A percentile compares a stretch with the other conserved stretches of the same genome.
Evolutionary conservation across 2,797 vertebrate genomes (phyloP).

Genomic region (Hydrolagus colliei): DNA sequence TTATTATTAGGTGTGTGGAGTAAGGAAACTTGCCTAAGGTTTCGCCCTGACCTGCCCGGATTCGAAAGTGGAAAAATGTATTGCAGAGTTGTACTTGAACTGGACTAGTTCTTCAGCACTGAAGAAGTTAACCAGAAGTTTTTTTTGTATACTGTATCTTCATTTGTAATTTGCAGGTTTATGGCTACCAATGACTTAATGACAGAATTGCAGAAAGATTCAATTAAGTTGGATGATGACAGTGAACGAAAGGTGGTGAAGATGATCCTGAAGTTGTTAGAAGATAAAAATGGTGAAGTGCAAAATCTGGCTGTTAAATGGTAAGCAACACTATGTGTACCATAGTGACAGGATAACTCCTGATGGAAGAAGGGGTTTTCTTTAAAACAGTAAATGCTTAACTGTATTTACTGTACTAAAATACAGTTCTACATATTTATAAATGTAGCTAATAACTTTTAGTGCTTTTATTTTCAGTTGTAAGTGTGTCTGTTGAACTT

Average conservation of each 20-base stretch:
- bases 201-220: slow-evolving; percentile 97
- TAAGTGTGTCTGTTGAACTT: slow-evolving; percentile 3
- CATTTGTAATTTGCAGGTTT: slow-evolving; percentile 62
- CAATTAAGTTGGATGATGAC: slow-evolving; percentile 97
- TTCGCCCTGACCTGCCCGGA: too few species aligned
- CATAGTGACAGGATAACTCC: too few species aligned
- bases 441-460: background rate
- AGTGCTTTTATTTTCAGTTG: background rate
- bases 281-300: slow-evolving; percentile 98
- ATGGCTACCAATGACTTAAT: slow-evolving; percentile 99
- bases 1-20: too few species aligned
- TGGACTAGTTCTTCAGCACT: too few species aligned
- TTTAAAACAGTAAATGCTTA: background rate
- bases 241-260: slow-evolving; percentile 97
- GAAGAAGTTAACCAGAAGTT: background rate
- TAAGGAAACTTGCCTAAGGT: too few species aligned
- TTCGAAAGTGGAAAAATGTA: too few species aligned
- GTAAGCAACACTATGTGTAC: slow-evolving; percentile 52
- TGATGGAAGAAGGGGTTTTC: background rate
- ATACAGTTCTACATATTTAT: background rate
- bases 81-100: too few species aligned
- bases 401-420: background rate
- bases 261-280: slow-evolving; percentile 96
- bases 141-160: background rate
- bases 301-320: slow-evolving; percentile 98